Evolutionary conservation across 2,888 invertebrate genomes (phyloP).

Genomic region (Terebella lapidaria): DNA sequence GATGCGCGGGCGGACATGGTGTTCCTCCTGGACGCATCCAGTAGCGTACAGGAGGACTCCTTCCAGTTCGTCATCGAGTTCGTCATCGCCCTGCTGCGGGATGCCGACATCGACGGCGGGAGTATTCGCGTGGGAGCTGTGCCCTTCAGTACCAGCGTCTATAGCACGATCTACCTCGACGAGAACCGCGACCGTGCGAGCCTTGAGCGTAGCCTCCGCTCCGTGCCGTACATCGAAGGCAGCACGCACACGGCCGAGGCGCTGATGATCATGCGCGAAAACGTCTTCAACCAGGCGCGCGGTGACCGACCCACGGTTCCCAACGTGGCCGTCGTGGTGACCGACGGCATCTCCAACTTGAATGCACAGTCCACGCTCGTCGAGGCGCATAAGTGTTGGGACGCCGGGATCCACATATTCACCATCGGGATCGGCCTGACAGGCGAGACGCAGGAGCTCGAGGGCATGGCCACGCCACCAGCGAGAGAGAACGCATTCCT

Average conservation of each 20-base stretch:
- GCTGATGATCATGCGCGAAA: slow-evolving; percentile 10
- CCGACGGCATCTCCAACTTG: slow-evolving; percentile 28
- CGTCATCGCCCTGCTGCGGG: slow-evolving; percentile 14
- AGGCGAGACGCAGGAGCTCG: slow-evolving; percentile 5
- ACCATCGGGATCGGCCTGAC: slow-evolving; percentile 27
- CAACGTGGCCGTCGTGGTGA: slow-evolving; percentile 31
- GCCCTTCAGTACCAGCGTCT: slow-evolving; percentile 16
- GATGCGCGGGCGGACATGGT: slow-evolving; percentile 19
- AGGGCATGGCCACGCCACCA: slow-evolving; percentile 15
- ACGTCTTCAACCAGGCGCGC: slow-evolving; percentile 18
- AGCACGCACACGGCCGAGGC: slow-evolving; percentile 16
- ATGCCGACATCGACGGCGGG: slow-evolving; percentile 20
- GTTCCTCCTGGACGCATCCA: slow-evolving; percentile 21
- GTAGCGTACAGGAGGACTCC: slow-evolving; percentile 13
- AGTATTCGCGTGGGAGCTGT: slow-evolving; percentile 17
- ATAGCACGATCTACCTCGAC: slow-evolving; percentile 17
- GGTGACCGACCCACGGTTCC: slow-evolving; percentile 26
- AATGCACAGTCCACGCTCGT: slow-evolving; percentile 24
- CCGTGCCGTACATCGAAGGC: slow-evolving; percentile 8
- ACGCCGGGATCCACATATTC: slow-evolving; percentile 26
- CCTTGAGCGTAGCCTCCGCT: slow-evolving; percentile 8
- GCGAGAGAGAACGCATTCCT: slow-evolving; percentile 13
- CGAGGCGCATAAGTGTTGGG: slow-evolving; percentile 22
- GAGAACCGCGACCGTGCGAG: slow-evolving; percentile 2
- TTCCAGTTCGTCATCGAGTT: slow-evolving; percentile 19